phyloP scores from a whole-genome alignment of 37 sponge, comb jelly and placozoan genomes.

The Oopsacas minuta region DNA sequence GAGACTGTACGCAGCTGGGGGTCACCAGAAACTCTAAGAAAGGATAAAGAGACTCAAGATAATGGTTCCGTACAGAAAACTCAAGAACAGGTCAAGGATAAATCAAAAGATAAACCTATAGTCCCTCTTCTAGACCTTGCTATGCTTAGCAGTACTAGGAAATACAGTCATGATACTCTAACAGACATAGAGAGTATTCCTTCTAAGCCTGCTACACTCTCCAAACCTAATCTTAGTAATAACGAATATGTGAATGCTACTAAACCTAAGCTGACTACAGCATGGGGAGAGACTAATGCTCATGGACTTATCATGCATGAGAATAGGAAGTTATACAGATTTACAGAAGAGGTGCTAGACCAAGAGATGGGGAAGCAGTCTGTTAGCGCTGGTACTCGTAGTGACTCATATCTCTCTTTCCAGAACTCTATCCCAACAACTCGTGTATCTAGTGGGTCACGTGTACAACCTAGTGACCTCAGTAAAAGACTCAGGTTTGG shows the following conservation, averaged over 20 bases:
- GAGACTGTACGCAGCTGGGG: not conserved
- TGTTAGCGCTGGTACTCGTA: not conserved
- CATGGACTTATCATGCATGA: not conserved
- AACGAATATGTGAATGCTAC: not conserved
- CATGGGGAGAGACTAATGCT: not conserved
- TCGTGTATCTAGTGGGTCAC: not conserved
- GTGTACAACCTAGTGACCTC: slow-evolving; percentile 16
- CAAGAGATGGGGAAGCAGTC: not conserved
- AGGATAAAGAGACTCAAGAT: not conserved
- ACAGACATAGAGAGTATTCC: not conserved
- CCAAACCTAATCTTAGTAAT: not conserved
- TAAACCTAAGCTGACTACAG: not conserved
- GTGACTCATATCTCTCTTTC: slow-evolving; percentile 11
- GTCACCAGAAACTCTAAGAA: not conserved
- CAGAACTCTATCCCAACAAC: not conserved
- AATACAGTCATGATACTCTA: not conserved
- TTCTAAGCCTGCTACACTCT: not conserved
- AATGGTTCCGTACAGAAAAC: not conserved
- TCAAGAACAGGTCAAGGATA: not conserved
- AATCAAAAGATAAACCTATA: not conserved
- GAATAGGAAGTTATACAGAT: not conserved
- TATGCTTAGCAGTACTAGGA: not conserved
- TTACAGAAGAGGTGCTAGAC: slow-evolving; percentile 4
- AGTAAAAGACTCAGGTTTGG: slow-evolving; percentile 28
- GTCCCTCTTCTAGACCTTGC: not conserved